phyloP scores from a whole-genome alignment of 2,888 invertebrate species.

The Halictus ligatus region DNA sequence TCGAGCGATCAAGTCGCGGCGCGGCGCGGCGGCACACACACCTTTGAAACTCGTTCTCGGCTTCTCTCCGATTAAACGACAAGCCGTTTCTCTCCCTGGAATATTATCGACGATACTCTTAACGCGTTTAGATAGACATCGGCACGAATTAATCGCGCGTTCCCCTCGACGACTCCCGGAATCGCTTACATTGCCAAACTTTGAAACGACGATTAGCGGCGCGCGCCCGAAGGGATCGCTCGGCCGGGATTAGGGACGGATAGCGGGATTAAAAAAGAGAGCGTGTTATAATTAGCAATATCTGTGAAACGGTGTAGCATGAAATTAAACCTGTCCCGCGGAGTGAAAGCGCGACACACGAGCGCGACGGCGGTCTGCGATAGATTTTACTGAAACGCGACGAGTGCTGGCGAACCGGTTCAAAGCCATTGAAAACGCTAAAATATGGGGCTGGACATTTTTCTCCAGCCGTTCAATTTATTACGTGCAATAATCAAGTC shows the following conservation, averaged over 20 bases:
- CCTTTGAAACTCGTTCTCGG: conserved; percentile 32
- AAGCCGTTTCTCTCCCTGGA: conserved; percentile 23
- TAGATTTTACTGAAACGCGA: conserved; percentile 15
- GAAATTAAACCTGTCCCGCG: conserved; percentile 54
- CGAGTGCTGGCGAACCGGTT: background rate
- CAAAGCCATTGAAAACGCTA: background rate
- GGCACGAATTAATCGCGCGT: conserved; percentile 19
- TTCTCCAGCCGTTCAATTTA: background rate
- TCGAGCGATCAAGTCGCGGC: conserved; percentile 40
- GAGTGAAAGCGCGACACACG: conserved; percentile 59
- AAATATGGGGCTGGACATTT: background rate
- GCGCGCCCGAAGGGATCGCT: background rate
- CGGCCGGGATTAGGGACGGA: background rate
- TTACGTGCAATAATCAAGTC: background rate
- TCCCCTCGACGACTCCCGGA: conserved; percentile 10
- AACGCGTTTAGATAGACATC: conserved; percentile 36
- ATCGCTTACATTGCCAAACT: conserved; percentile 20
- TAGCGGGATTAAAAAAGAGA: conserved; percentile 6
- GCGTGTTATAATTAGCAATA: conserved; percentile 51
- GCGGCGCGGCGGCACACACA: conserved; percentile 20
- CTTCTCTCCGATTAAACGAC: background rate
- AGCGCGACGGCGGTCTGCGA: conserved; percentile 8
- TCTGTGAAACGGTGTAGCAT: conserved; percentile 49
- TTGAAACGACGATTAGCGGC: conserved; percentile 4
- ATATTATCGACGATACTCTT: conserved; percentile 19